Conservation (phyloP, 2,888 invertebrate genomes). For the Sarcophaga carnaria region DNA sequence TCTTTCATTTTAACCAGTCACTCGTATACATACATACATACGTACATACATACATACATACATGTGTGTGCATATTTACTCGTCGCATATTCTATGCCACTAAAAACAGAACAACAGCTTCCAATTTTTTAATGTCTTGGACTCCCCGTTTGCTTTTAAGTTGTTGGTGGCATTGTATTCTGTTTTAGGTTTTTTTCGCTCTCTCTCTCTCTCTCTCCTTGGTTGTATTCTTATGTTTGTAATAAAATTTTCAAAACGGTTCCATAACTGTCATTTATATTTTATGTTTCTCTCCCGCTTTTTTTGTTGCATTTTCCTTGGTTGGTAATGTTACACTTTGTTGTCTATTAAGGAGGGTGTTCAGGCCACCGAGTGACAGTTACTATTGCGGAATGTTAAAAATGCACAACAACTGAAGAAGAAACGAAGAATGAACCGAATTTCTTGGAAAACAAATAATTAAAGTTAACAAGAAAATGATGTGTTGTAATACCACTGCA, state of each 20-base stretch:
- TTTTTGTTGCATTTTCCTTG: conserved; percentile 5
- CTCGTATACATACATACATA: neutral
- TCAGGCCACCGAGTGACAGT: neutral
- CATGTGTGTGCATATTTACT: conserved; percentile 27
- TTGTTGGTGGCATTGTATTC: conserved; percentile 18
- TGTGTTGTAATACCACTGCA: too few relatives aligned
- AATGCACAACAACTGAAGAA: neutral
- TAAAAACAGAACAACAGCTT: conserved; percentile 28
- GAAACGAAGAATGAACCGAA: neutral
- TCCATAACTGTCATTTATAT: conserved; percentile 65
- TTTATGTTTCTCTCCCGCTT: conserved; percentile 53
- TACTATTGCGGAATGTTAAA: neutral
- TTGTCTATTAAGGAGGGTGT: neutral
- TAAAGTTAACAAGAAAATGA: neutral
- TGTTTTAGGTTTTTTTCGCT: too few relatives aligned
- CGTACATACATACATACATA: too few relatives aligned
- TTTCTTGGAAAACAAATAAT: neutral
- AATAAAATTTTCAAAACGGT: conserved; percentile 35
- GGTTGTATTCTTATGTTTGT: too few relatives aligned
- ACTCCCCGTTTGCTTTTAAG: neutral
- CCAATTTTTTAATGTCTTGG: conserved; percentile 22
- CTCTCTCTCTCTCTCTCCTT: too few relatives aligned
- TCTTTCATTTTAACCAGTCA: conserved; percentile 69
- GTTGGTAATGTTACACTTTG: conserved; percentile 23
- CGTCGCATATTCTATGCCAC: conserved; percentile 17